Percentiles rank a stretch among this genome's conserved stretches.
Conservation (phyloP, 64 coral and sea anemone genomes). For the Stichodactyla mertensii region DNA sequence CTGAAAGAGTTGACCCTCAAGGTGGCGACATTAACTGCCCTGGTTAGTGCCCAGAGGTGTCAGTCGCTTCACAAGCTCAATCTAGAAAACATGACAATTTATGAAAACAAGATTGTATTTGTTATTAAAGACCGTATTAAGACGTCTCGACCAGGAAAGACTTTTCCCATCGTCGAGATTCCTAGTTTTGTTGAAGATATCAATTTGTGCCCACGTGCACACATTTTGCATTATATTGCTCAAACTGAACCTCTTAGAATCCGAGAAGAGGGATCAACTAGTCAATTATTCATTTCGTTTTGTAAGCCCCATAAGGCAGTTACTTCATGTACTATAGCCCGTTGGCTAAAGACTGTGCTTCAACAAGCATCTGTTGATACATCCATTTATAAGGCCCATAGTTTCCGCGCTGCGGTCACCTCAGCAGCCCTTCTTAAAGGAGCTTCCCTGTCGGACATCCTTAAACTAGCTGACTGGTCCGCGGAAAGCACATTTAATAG, state of each 20-base stretch:
- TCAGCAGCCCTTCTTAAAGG: conserved; percentile 28
- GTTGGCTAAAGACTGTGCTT: conserved; percentile 14
- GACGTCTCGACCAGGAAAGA: neutral
- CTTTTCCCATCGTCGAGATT: neutral
- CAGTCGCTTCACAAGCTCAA: too few species aligned
- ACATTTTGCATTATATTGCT: conserved; percentile 27
- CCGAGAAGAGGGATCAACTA: too few species aligned
- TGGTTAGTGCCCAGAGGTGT: too few species aligned
- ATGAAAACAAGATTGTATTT: too few species aligned
- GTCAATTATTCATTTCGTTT: neutral
- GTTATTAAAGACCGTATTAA: too few species aligned
- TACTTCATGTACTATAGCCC: too few species aligned
- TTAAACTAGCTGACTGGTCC: conserved; percentile 6
- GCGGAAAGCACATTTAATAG: too few species aligned
- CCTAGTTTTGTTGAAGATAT: conserved; percentile 4
- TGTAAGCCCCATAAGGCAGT: too few species aligned
- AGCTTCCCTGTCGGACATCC: conserved; percentile 31
- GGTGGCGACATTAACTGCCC: too few species aligned
- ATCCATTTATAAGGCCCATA: conserved; percentile 37
- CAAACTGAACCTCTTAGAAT: conserved; percentile 7
- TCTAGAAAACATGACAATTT: neutral
- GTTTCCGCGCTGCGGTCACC: conserved; percentile 33
- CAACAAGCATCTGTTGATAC: conserved; percentile 27
- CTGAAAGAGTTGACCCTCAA: too few species aligned
- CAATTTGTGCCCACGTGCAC: too few species aligned